Evolutionary conservation across 2,888 invertebrate species (phyloP).

Genomic region (Thera britannica): DNA sequence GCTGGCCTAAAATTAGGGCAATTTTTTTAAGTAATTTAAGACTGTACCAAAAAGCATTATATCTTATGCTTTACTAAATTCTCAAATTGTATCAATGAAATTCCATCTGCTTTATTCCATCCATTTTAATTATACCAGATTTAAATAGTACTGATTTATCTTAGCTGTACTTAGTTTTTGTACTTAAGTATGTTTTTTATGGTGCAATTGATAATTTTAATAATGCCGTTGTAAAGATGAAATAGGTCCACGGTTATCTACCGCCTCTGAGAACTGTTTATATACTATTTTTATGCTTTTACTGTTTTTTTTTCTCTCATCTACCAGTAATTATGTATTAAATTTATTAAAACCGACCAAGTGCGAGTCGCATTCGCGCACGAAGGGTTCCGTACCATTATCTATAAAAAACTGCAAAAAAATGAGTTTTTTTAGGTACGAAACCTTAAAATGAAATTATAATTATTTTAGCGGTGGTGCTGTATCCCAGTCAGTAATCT

Average conservation of each 20-base stretch:
- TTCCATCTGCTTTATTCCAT: slow-evolving; percentile 44
- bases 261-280: too few species aligned
- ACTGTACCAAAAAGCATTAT: slow-evolving; percentile 66
- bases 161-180: slow-evolving; percentile 30
- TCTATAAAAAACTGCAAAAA: too few species aligned
- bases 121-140: slow-evolving; percentile 36
- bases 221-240: neutral
- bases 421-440: neutral
- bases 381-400: too few species aligned
- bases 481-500: slow-evolving; percentile 35
- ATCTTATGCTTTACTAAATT: slow-evolving; percentile 44
- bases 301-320: too few species aligned
- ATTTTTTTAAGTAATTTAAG: slow-evolving; percentile 45
- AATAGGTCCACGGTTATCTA: too few species aligned
- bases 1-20: slow-evolving; percentile 25
- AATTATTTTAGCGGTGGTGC: neutral
- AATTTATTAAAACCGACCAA: too few species aligned
- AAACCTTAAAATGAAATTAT: neutral
- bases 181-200: slow-evolving; percentile 45
- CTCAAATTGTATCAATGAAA: slow-evolving; percentile 29
- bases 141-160: slow-evolving; percentile 15
- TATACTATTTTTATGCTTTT: too few species aligned
- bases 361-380: too few species aligned
- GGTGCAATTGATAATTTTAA: slow-evolving; percentile 45
- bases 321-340: too few species aligned